These are phyloP conservation scores for Tolmerus cingulatus DNA, from an alignment of 2,888 invertebrate species.

Conservation along the genomic window DNA sequence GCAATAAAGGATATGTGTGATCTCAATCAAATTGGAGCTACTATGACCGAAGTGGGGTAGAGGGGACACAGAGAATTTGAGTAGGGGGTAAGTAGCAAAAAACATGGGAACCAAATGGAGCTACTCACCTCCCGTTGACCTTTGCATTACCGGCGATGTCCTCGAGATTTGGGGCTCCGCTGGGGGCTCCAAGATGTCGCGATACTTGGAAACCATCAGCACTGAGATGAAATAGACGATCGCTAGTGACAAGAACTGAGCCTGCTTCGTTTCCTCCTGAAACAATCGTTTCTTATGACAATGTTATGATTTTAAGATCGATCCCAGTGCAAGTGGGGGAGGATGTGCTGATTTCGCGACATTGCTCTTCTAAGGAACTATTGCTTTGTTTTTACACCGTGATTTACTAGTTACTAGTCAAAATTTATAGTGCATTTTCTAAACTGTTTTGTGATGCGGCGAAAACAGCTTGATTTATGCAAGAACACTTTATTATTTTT, in stretches of 20 bases:
- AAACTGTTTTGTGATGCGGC: not conserved
- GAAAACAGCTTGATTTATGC: constrained; percentile 20
- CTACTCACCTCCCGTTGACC: constrained; percentile 54
- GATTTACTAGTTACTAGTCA: not conserved
- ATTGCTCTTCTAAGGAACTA: not conserved
- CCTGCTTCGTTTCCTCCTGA: constrained; percentile 99
- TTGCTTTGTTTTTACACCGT: not conserved
- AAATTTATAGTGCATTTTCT: not conserved
- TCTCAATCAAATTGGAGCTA: constrained; percentile 4
- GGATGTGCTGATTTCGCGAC: constrained; percentile 16
- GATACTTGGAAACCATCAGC: constrained; percentile 99
- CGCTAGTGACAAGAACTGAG: constrained; percentile 97
- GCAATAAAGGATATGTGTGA: constrained; percentile 53
- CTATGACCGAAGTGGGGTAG: constrained; percentile 4
- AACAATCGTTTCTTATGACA: constrained; percentile 56
- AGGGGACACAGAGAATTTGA: constrained; percentile 18
- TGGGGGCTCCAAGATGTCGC: constrained; percentile 97
- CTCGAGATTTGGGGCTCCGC: constrained; percentile 74
- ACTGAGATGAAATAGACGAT: constrained; percentile 99
- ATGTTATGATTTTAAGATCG: constrained; percentile 43
- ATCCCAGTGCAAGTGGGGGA: constrained; percentile 46
- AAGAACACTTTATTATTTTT: not conserved
- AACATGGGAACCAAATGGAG: not conserved
- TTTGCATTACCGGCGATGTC: constrained; percentile 66
- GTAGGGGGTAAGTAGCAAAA: not conserved